Conservation (phyloP, 2,797 vertebrate species). For the Chanos chanos region DNA sequence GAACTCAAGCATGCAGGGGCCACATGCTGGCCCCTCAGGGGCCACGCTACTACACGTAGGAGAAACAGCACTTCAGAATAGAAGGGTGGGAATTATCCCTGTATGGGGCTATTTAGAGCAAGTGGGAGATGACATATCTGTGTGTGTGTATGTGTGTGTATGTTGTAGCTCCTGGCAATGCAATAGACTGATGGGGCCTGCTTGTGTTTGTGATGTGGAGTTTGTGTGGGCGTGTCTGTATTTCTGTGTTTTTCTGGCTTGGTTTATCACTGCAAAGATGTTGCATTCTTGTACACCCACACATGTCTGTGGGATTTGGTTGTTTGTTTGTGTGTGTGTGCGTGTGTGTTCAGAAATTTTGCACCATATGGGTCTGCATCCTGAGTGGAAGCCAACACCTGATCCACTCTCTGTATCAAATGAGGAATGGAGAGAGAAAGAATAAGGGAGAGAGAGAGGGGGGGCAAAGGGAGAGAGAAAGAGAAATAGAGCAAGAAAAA, state of each 20-base stretch:
- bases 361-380: slow-evolving; percentile 41
- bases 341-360: slow-evolving; percentile 21
- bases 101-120: slow-evolving; percentile 17
- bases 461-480: not conserved
- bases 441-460: slow-evolving; percentile 22
- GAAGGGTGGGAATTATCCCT: slow-evolving; percentile 15
- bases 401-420: slow-evolving; percentile 59
- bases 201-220: slow-evolving; percentile 6
- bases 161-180: no score
- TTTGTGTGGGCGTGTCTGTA: slow-evolving; percentile 1
- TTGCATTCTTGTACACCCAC: slow-evolving; percentile 9
- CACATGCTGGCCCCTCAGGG: slow-evolving; percentile 25
- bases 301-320: slow-evolving; percentile 20
- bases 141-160: slow-evolving; percentile 11
- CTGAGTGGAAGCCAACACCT: slow-evolving; percentile 43
- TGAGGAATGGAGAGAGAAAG: slow-evolving; percentile 54
- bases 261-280: slow-evolving; percentile 16
- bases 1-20: slow-evolving; percentile 14
- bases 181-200: slow-evolving; percentile 19
- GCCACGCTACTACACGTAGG: slow-evolving; percentile 31
- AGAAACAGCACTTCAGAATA: slow-evolving; percentile 24
- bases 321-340: slow-evolving; percentile 10
- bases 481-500: slow-evolving; percentile 37
- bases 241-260: slow-evolving; percentile 1
- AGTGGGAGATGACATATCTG: slow-evolving; percentile 36